phyloP scores from a whole-genome alignment of 2,888 invertebrate species.

The Micoletzkya japonica region DNA sequence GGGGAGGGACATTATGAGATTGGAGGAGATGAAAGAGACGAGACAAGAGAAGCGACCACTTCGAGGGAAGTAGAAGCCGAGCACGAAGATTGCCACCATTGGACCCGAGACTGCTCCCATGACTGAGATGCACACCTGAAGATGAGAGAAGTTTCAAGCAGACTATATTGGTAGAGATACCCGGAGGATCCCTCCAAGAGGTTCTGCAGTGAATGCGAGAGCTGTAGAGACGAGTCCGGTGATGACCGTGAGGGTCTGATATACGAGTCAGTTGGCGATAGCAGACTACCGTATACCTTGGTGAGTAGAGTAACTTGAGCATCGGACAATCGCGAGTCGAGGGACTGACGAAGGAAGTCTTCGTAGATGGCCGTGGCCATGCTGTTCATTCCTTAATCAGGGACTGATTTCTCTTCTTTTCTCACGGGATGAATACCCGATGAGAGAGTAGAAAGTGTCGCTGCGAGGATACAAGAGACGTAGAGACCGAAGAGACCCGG shows the following conservation, averaged over 20 bases:
- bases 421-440: conserved; percentile 35
- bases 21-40: conserved; percentile 50
- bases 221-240: conserved; percentile 43
- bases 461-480: conserved; percentile 55
- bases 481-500: conserved; percentile 57
- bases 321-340: conserved; percentile 38
- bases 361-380: conserved; percentile 59
- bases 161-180: conserved; percentile 13
- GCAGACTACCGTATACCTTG: not conserved
- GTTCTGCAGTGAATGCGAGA: conserved; percentile 51
- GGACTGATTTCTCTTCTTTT: not conserved
- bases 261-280: not conserved
- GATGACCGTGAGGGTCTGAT: conserved; percentile 24
- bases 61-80: conserved; percentile 54
- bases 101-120: conserved; percentile 57
- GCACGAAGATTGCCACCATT: conserved; percentile 54
- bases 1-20: conserved; percentile 33
- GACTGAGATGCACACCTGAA: conserved; percentile 49
- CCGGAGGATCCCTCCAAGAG: conserved; percentile 51
- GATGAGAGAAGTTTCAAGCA: not conserved
- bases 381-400: conserved; percentile 48
- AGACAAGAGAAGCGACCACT: conserved; percentile 46
- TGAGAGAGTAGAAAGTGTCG: conserved; percentile 56
- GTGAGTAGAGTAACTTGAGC: conserved; percentile 6
- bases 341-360: conserved; percentile 50